phyloP scores from a whole-genome alignment of 2,888 invertebrate genomes.

The Rhingia campestris region DNA sequence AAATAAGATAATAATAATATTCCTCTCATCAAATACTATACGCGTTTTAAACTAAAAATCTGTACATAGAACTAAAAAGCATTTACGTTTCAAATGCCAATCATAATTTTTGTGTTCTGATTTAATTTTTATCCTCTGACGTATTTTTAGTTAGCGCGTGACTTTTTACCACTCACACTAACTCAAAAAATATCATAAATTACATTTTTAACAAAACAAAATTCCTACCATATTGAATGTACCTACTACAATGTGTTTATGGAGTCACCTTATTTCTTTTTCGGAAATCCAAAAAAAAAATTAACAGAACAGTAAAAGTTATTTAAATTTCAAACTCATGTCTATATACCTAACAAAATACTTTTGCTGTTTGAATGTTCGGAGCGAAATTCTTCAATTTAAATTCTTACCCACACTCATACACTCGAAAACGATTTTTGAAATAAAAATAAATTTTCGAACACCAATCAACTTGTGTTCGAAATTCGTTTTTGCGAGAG shows the following conservation, averaged over 20 bases:
- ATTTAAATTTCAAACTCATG: not conserved
- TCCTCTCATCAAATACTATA: too few relatives aligned
- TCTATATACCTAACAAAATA: constrained; percentile 8
- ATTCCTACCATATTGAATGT: too few relatives aligned
- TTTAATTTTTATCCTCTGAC: constrained; percentile 36
- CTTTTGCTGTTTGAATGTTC: not conserved
- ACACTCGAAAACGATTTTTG: constrained; percentile 10
- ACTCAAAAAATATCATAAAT: constrained; percentile 35
- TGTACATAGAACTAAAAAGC: too few relatives aligned
- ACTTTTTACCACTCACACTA: constrained; percentile 28
- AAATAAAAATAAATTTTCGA: constrained; percentile 66
- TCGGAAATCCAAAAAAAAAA: constrained; percentile 6
- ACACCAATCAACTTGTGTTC: constrained; percentile 40
- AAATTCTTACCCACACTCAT: constrained; percentile 30
- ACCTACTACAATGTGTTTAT: too few relatives aligned
- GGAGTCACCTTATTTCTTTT: constrained; percentile 5
- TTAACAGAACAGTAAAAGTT: constrained; percentile 1
- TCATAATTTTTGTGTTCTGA: not conserved
- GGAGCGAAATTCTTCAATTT: constrained; percentile 4
- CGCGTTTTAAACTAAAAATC: too few relatives aligned
- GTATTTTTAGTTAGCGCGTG: constrained; percentile 44
- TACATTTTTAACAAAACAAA: constrained; percentile 1
- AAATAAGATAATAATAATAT: not conserved
- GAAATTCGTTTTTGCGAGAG: constrained; percentile 44
- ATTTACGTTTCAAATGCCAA: too few relatives aligned